A percentile compares a stretch with the other conserved stretches of the same genome.
phyloP scores from a whole-genome alignment of 2,113 vertebrate species.

The Dromas ardeola region DNA sequence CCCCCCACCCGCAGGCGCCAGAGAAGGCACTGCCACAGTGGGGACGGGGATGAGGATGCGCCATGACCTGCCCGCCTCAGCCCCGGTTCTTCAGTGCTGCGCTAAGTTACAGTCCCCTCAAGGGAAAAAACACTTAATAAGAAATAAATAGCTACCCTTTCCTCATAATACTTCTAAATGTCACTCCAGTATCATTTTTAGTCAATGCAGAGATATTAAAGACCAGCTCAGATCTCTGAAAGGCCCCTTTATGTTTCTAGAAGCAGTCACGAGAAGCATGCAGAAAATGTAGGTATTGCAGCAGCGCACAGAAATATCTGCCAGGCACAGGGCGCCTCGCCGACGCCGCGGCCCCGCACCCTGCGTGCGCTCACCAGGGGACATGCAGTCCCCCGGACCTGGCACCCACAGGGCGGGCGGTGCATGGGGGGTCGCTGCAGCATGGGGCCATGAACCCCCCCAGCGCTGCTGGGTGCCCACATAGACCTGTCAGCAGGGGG shows the following conservation, averaged over 20 bases:
- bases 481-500: not conserved
- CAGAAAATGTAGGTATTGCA: not conserved
- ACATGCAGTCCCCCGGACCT: accelerated
- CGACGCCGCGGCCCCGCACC: not conserved
- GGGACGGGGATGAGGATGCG: no score
- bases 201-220: not conserved
- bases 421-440: not conserved
- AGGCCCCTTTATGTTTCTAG: not conserved
- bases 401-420: accelerated
- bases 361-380: not conserved
- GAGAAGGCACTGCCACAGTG: not conserved
- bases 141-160: not conserved
- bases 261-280: not conserved
- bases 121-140: not conserved
- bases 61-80: not conserved
- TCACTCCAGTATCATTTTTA: not conserved
- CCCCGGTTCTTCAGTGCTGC: not conserved
- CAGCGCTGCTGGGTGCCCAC: not conserved
- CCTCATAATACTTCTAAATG: not conserved
- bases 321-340: not conserved
- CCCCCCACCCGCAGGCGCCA: not conserved
- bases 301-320: not conserved
- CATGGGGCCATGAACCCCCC: not conserved
- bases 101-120: not conserved
- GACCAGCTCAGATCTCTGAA: not conserved